Conservation (phyloP, 2,797 vertebrate genomes). For the Melanotaenia parkinsoni region DNA sequence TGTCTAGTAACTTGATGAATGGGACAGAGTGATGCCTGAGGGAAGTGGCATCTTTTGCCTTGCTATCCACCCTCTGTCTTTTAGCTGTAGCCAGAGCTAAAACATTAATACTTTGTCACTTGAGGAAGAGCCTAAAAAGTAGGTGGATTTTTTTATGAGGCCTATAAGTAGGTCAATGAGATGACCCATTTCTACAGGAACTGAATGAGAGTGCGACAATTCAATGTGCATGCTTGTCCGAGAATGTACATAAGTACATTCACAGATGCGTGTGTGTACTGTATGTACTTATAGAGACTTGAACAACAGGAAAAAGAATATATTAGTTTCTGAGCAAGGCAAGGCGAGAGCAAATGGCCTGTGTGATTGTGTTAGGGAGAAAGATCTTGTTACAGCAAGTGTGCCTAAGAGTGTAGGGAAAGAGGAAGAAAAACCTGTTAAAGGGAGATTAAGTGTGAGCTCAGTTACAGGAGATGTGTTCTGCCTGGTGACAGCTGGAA, state of each 20-base stretch:
- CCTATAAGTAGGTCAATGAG: constrained; percentile 83
- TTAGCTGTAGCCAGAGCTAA: constrained; percentile 74
- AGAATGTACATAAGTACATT: background rate
- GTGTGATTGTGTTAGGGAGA: constrained; percentile 29
- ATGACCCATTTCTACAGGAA: constrained; percentile 79
- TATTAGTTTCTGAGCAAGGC: constrained; percentile 18
- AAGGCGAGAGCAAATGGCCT: constrained; percentile 37
- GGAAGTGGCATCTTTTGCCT: constrained; percentile 56
- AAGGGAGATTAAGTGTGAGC: constrained; percentile 79
- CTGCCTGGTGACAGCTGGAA: constrained; percentile 88
- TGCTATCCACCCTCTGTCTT: constrained; percentile 48
- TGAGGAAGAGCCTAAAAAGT: constrained; percentile 69
- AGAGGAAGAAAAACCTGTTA: constrained; percentile 53
- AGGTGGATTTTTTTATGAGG: constrained; percentile 78
- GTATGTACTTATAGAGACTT: constrained; percentile 12
- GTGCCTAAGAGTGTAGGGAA: constrained; percentile 46
- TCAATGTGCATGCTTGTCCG: constrained; percentile 22
- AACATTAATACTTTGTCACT: constrained; percentile 79
- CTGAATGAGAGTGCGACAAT: constrained; percentile 55
- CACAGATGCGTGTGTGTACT: constrained; percentile 5
- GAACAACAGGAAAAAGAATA: constrained; percentile 18
- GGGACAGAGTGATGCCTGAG: constrained; percentile 37
- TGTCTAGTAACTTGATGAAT: constrained; percentile 45
- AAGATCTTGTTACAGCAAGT: constrained; percentile 59
- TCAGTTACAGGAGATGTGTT: constrained; percentile 80